Evolutionary conservation across 2,113 vertebrate species (phyloP).

Genomic region (Daphoenositta chrysoptera): DNA sequence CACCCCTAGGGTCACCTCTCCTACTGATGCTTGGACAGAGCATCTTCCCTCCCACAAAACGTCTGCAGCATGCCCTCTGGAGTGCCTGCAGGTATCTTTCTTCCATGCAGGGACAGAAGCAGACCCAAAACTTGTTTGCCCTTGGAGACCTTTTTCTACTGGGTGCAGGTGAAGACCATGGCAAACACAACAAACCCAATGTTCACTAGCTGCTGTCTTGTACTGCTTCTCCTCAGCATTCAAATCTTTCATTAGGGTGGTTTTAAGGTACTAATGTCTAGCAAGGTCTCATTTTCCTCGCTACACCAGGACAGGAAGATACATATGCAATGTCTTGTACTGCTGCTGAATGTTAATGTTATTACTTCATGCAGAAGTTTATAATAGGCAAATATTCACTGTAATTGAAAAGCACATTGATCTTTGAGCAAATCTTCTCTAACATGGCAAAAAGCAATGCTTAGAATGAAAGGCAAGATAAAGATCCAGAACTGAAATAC

Average conservation of each 20-base stretch:
- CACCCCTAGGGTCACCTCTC: background rate
- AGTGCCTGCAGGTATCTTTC: background rate
- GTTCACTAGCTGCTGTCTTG: background rate
- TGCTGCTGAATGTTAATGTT: background rate
- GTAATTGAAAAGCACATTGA: background rate
- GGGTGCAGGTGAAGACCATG: background rate
- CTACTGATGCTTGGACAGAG: background rate
- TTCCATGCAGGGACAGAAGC: background rate
- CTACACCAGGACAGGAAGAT: accelerated
- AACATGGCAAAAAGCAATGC: background rate
- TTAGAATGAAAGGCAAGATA: background rate
- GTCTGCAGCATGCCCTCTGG: background rate
- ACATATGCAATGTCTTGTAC: background rate
- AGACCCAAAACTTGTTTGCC: background rate
- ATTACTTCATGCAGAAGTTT: background rate
- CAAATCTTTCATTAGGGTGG: background rate
- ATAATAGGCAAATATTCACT: background rate
- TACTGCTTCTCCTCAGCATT: background rate
- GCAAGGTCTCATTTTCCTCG: background rate
- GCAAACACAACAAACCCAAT: accelerated
- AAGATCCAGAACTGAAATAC: background rate
- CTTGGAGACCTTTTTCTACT: background rate
- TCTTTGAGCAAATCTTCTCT: background rate
- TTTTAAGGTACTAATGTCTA: background rate
- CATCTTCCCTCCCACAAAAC: background rate